Evolutionary conservation across 1,140 invertebrate species (phyloP), one percentile per base, ranked within the genome.

Genomic region (Conus ventricosus): DNA sequence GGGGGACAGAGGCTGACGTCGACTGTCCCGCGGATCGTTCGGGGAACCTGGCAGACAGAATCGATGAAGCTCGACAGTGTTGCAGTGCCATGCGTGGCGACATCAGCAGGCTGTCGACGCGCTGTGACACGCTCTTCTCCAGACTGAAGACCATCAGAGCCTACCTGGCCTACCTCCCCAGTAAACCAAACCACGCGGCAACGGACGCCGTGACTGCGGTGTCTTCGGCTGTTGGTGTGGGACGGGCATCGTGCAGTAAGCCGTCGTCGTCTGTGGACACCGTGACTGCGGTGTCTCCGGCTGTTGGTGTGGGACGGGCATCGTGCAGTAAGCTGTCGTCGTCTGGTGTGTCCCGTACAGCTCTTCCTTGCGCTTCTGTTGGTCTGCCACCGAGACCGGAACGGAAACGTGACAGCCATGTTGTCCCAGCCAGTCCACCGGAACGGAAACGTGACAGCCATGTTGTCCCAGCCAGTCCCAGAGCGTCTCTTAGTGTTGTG

Each of bases 71-170:
- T 8, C 60, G 83, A 6, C 83, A 53, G n/a, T 54, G 25, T 15
- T 84, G 83, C 57, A 53, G 83, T 17, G 15, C 83, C 20, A 63
- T 84, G 57, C 83, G 83, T 25, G 10, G 5, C 3, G 83, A 84
- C n/a, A 60, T 84, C 55, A 20, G 8, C n/a, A 15, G 23, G 0
- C 55, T 84, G n/a, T 60, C 83, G 20, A 27, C 55, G 1, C 83
- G 83, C 54, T 84, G 83, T 53, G 83, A 84, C 60, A 15, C 25
- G 15, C n/a, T 84, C 27, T 63, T 84, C 83, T 25, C 60, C 4
- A 17, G 63, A 23, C 83, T 84, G 54, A 17, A 84, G n/a, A 10
- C 13, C 55, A 63, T 84, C 1, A 25, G 39, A 17, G 23, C 54
- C 57, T 23, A 27, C 55, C 54, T 27, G 55, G 57, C 83, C 11